Evolutionary conservation across 2,113 vertebrate genomes (phyloP).

Genomic region (Prietella phreatophila): DNA sequence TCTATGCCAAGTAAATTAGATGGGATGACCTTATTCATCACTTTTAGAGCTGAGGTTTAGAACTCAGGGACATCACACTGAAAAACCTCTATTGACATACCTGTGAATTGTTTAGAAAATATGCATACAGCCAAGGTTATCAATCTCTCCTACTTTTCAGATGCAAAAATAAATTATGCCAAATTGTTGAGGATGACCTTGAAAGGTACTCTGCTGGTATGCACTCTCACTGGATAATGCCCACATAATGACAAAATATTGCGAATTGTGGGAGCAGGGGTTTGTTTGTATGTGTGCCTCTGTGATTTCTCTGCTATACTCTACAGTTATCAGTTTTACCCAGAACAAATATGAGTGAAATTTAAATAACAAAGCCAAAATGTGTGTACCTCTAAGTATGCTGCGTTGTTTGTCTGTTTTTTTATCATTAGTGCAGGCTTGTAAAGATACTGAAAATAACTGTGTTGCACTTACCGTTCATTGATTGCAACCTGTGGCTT

Average conservation of each 20-base stretch:
- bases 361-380: slow-evolving; percentile 10
- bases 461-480: background rate
- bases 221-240: background rate
- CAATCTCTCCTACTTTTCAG: slow-evolving; percentile 6
- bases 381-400: background rate
- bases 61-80: background rate
- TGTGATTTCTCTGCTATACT: background rate
- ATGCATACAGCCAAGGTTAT: background rate
- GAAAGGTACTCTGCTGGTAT: slow-evolving; percentile 10
- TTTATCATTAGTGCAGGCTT: background rate
- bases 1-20: too few species aligned
- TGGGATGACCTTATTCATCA: too few species aligned
- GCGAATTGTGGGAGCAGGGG: too few species aligned
- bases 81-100: background rate
- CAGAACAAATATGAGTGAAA: background rate
- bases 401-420: background rate
- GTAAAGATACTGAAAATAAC: background rate
- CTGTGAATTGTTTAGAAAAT: background rate
- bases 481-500: slow-evolving; percentile 9
- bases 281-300: background rate
- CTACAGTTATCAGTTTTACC: slow-evolving; percentile 7
- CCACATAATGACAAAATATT: slow-evolving; percentile 20
- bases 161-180: slow-evolving; percentile 30
- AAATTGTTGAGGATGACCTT: slow-evolving; percentile 71
- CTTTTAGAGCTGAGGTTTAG: background rate